phyloP scores from a whole-genome alignment of 2,113 vertebrate genomes.

The Dipodomys stephensi region DNA sequence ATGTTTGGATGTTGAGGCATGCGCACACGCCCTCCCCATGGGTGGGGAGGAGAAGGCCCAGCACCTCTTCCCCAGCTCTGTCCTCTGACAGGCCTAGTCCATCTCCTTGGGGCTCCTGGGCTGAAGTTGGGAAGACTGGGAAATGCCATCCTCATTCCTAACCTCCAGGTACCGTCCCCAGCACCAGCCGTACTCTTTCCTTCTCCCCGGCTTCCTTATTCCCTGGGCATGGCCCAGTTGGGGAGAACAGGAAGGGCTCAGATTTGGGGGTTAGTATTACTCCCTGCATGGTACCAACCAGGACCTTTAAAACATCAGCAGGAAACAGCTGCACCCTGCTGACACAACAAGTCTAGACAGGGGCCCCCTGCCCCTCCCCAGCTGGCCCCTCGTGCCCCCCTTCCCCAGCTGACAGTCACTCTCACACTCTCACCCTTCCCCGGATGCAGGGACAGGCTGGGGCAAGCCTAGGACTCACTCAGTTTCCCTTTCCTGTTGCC shows the following conservation, averaged over 20 bases:
- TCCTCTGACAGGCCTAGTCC: background rate
- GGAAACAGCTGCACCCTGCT: conserved; percentile 67
- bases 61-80: background rate
- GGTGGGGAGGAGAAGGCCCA: background rate
- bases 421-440: conserved; percentile 71
- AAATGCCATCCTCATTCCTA: too few relatives aligned
- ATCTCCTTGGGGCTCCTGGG: background rate
- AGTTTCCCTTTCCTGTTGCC: conserved; percentile 76
- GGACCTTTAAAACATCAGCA: conserved; percentile 62
- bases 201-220: background rate
- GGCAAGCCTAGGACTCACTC: conserved; percentile 78
- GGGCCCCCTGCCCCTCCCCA: conserved; percentile 78
- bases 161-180: background rate
- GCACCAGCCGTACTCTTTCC: background rate
- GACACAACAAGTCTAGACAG: conserved; percentile 69
- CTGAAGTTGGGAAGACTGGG: background rate
- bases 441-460: conserved; percentile 78
- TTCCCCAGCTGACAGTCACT: conserved; percentile 68
- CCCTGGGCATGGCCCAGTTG: background rate
- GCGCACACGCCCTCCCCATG: fast-evolving
- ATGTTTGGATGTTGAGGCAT: background rate
- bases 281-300: conserved; percentile 49
- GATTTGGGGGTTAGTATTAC: conserved; percentile 40
- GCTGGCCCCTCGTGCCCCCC: conserved; percentile 19
- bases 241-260: background rate